Base-by-base conservation (phyloP, 1,140 invertebrate species). In the Zaprionus camerounensis region DNA sequence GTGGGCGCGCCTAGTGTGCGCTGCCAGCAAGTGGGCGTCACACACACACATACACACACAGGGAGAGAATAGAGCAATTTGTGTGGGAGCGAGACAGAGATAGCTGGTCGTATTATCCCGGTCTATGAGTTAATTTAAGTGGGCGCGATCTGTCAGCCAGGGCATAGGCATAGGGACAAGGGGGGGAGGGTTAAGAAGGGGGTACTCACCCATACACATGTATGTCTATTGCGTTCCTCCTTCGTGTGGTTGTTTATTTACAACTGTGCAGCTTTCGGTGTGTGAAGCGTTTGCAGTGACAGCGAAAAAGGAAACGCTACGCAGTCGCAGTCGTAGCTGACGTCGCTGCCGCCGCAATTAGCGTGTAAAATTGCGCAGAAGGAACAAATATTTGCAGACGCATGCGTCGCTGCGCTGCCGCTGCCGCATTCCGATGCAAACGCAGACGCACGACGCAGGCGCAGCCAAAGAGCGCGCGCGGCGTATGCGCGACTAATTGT, bases 91-190 rank as follows among this genome's bases (percentile, higher is more conserved):
- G 61, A 20, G 68, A 44, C 57, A 66, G 49, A 46, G 41, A 41
- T n/a, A 38, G n/a, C 9, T 65, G 28, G 28, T 24, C n/a, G 41
- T 38, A 31, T 57, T 75, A 63, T 59, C 46, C 56, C 55, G 51
- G 62, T 51, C 67, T 81, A 88, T 87, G 81, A 88, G 80, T 87
- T 88, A 88, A 87, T 87, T 86, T 88, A 24, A 74, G 83, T 83
- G 84, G 83, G 83, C 44, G 58, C 44, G 58, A 15, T 46, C 36
- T 66, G 58, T 34, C 20, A 67, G 41, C 65, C 58, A 28, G 58
- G 22, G 5, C 46, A 41, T 53, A 5, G 22, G 13, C 15, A 28
- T 28, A 5, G 13, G 22, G 26, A 6, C 36, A 38, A 15, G 13
- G 63, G 31, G 31, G 22, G 49, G 31, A 13, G 3, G 22, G 5